phyloP scores from a whole-genome alignment of 2,113 vertebrate species.

The Salvelinus namaycush region DNA sequence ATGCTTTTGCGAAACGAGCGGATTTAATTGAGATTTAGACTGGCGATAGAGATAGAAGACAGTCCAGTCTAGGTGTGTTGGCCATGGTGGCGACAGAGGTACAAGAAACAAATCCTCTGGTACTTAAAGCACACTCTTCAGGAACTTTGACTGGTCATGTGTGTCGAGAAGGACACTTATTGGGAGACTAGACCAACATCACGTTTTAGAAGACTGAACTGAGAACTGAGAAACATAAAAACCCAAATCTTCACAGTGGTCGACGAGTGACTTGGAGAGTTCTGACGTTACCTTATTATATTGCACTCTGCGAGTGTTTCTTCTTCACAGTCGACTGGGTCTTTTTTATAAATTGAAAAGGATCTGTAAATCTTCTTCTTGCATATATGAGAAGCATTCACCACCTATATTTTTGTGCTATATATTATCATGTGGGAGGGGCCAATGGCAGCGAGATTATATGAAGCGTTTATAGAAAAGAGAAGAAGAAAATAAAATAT shows the following conservation, averaged over 20 bases:
- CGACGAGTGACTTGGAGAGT: not conserved
- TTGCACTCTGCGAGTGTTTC: conserved; percentile 98
- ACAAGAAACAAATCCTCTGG: conserved; percentile 81
- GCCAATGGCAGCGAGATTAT: conserved; percentile 73
- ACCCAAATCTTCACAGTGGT: conserved; percentile 29
- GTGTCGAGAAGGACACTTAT: conserved; percentile 3
- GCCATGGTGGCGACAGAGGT: conserved; percentile 50
- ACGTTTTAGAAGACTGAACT: conserved; percentile 48
- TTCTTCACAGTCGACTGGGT: conserved; percentile 80
- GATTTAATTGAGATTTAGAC: no score
- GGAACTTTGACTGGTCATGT: conserved; percentile 75
- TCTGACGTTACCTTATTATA: conserved; percentile 71
- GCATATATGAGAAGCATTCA: conserved; percentile 93
- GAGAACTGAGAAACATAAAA: conserved; percentile 47
- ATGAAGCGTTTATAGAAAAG: conserved; percentile 66
- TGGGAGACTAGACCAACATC: not conserved
- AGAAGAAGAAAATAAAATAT: conserved; percentile 36
- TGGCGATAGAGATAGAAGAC: conserved; percentile 5
- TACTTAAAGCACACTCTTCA: conserved; percentile 97
- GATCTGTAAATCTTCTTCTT: conserved; percentile 89
- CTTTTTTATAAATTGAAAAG: conserved; percentile 81
- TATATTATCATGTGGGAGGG: conserved; percentile 89
- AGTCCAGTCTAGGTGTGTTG: conserved; percentile 1
- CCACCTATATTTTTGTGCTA: conserved; percentile 98
- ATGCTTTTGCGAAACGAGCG: no score